A percentile compares a stretch with the other conserved stretches of the same genome.
phyloP scores from a whole-genome alignment of 1,140 invertebrate genomes.

The Philopotamus ludificatus region DNA sequence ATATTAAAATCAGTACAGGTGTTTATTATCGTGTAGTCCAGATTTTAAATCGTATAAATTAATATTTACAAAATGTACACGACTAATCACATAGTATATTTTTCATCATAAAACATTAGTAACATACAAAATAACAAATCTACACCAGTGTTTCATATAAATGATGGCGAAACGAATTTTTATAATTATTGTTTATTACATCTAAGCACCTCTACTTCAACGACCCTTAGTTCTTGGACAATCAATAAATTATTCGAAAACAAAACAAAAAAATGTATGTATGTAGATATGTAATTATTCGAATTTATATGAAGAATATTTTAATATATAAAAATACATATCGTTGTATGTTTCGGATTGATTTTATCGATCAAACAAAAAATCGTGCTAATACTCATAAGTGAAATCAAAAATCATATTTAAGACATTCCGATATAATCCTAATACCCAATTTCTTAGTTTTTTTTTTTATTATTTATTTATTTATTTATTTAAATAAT shows the following conservation, averaged over 20 bases:
- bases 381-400: neutral
- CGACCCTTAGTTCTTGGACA: slow-evolving; percentile 10
- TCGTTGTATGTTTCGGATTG: too few species aligned
- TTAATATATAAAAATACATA: too few species aligned
- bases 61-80: slow-evolving; percentile 29
- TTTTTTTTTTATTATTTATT: too few species aligned
- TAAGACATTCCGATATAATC: neutral
- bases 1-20: slow-evolving; percentile 42
- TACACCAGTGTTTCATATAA: slow-evolving; percentile 24
- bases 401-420: neutral
- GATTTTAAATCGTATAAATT: slow-evolving; percentile 19
- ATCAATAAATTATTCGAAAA: neutral
- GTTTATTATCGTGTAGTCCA: slow-evolving; percentile 25
- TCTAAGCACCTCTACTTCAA: slow-evolving; percentile 17
- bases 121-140: slow-evolving; percentile 37
- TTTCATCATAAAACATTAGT: slow-evolving; percentile 16
- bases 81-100: slow-evolving; percentile 27
- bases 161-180: slow-evolving; percentile 11
- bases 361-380: too few species aligned
- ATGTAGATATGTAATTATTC: neutral
- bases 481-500: too few species aligned
- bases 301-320: neutral
- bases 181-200: slow-evolving; percentile 7
- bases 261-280: neutral
- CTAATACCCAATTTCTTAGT: neutral